Percentiles rank a stretch among this genome's conserved stretches.
phyloP scores from a whole-genome alignment of 2,797 vertebrate genomes.

The Myotis myotis region DNA sequence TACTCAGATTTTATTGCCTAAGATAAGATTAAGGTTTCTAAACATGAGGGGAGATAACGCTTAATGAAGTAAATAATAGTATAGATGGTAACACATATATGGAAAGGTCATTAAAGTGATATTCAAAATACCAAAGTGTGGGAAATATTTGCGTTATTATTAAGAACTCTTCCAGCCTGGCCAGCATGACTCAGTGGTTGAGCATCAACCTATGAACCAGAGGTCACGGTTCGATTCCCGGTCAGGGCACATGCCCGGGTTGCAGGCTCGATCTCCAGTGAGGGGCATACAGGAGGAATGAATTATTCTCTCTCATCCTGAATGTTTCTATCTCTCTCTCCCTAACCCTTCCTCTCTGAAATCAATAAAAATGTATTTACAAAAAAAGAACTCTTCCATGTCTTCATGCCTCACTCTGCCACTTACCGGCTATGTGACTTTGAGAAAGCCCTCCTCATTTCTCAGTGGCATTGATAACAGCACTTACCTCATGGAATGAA shows the following conservation, averaged over 20 bases:
- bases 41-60: neutral
- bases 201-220: too few species aligned
- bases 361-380: too few species aligned
- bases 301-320: too few species aligned
- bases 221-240: too few species aligned
- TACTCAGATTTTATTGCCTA: slow-evolving; percentile 17
- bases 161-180: neutral
- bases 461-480: neutral
- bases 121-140: slow-evolving; percentile 10
- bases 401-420: neutral
- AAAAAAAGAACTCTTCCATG: neutral
- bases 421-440: neutral
- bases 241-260: too few species aligned
- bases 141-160: neutral
- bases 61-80: neutral
- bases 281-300: too few species aligned
- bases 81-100: neutral
- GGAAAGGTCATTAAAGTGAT: neutral
- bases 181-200: too few species aligned
- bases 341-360: too few species aligned
- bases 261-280: too few species aligned
- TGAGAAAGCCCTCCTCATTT: neutral
- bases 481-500: neutral
- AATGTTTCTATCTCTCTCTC: too few species aligned
- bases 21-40: neutral